Conservation (phyloP, 2,113 vertebrate genomes). For the Panthera tigris region DNA sequence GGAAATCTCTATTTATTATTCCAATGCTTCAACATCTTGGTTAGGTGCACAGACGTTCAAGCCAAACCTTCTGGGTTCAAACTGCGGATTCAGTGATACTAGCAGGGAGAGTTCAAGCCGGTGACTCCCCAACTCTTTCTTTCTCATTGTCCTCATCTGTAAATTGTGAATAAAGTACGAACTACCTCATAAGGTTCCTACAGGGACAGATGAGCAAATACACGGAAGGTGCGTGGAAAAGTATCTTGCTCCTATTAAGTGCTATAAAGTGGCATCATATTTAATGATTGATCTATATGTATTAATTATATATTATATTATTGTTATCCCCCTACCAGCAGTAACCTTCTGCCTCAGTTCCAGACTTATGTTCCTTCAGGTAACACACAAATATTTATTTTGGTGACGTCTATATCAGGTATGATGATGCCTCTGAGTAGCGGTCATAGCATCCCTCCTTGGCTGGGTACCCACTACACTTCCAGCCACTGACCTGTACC, state of each 20-base stretch:
- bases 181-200: not conserved
- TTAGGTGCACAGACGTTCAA: not conserved
- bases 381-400: not conserved
- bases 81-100: accelerated
- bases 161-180: not conserved
- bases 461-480: not conserved
- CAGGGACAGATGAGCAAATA: not conserved
- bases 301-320: no score
- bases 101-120: not conserved
- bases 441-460: no score
- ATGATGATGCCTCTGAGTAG: not conserved
- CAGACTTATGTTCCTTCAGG: no score
- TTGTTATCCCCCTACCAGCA: not conserved
- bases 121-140: no score
- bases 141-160: not conserved
- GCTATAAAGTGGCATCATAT: not conserved
- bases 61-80: not conserved
- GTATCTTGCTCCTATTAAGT: not conserved
- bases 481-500: no score
- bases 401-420: not conserved
- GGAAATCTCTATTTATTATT: not conserved
- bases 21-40: not conserved
- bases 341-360: not conserved
- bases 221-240: not conserved
- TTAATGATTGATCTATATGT: no score